Base-by-base conservation (phyloP, 2,888 invertebrate species). In the Hyppa rectilinea region DNA sequence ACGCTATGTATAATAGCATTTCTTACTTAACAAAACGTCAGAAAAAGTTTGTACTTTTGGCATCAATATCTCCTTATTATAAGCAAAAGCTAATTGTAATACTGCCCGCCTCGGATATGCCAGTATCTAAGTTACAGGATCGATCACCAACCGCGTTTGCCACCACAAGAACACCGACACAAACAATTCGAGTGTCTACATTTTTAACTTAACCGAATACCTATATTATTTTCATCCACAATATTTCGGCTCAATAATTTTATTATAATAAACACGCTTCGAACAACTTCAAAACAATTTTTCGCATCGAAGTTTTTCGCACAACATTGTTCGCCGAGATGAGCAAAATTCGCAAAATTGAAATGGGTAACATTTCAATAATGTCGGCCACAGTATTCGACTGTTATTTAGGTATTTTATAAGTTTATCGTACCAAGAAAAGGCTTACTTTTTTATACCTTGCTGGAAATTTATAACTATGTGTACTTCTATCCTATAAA, bases 211-310 rank as follows among this genome's bases (percentile, higher is more conserved):
- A 40, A 38, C 12, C 20, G 23, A 17, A 38, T 56, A 23, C 17
- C 10, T 5, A 20, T 38, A 20, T 20, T 34, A 20, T 60, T 36
- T 17, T 23, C 29, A 31, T 17, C 2, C 0, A 40, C 7, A 12
- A 4, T 4, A 47, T 12, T 23, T 47, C 17, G 5, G 7, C 9
- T 47, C 47, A 62, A 58, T 43, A 12, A 38, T 29, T 55, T 29
- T 36, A n/a, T 17, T 34, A 9, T n/a, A 36, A n/a, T 23, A 23
- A 52, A 53, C 5, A 40, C n/a, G 29, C 53, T 55, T 34, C 26
- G 1, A 26, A 17, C 4, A 60, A n/a, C 2, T 73, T 29, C n/a
- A 29, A 45, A 50, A 47, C 29, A 26, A n/a, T 77, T 61, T 45
- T 38, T 60, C 6, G 23, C 5, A 1, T 20, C 9, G 14, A 60